These are phyloP conservation scores for Eilema caniola DNA, from an alignment of 2,888 invertebrate genomes.

Conservation along the genomic window DNA sequence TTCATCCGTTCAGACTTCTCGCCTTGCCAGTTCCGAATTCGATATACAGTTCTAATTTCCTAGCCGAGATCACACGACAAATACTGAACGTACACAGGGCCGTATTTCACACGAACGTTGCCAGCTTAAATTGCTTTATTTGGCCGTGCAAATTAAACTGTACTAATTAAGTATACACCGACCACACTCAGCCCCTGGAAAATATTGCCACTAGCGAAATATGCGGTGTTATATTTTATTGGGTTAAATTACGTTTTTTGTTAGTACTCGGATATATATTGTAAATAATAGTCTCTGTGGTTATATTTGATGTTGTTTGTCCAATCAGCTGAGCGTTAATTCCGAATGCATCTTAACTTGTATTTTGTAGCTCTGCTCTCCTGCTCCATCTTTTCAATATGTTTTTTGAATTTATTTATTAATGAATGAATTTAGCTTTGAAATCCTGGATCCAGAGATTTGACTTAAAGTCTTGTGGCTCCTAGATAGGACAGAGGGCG, in stretches of 20 bases:
- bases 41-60: conserved; percentile 18
- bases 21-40: conserved; percentile 7
- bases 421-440: too few relatives aligned
- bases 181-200: conserved; percentile 29
- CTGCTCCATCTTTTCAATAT: too few relatives aligned
- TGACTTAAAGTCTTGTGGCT: too few relatives aligned
- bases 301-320: too few relatives aligned
- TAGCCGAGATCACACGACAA: conserved; percentile 19
- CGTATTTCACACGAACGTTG: conserved; percentile 45
- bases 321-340: too few relatives aligned
- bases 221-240: conserved; percentile 24
- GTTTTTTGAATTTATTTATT: too few relatives aligned
- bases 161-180: conserved; percentile 46
- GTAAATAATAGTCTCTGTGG: too few relatives aligned
- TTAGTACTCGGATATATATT: background rate
- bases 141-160: conserved; percentile 48
- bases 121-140: conserved; percentile 50
- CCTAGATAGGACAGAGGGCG: too few relatives aligned
- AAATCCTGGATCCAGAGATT: too few relatives aligned
- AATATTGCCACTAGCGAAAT: conserved; percentile 22
- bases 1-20: background rate
- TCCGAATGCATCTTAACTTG: too few relatives aligned
- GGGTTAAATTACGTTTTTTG: conserved; percentile 29
- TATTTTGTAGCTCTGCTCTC: too few relatives aligned
- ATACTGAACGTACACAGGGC: conserved; percentile 25